These are phyloP conservation scores for Phymorhynchus buccinoides DNA, from an alignment of 1,140 invertebrate genomes.

Conservation along the genomic window DNA sequence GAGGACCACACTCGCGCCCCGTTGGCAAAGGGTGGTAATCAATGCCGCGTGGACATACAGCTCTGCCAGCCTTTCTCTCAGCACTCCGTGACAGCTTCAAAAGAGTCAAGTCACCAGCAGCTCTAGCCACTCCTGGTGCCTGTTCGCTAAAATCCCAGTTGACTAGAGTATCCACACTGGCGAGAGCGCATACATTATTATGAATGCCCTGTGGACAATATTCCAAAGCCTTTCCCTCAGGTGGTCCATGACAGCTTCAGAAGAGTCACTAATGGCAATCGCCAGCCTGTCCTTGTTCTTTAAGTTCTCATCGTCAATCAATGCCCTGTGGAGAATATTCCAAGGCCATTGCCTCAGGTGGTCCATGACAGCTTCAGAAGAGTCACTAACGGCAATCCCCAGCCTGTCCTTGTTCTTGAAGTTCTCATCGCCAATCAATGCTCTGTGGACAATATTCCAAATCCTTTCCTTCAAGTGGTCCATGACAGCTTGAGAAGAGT, in stretches of 20 bases:
- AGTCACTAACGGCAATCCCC: conserved; percentile 64
- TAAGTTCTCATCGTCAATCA: conserved; percentile 63
- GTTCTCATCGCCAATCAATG: conserved; percentile 55
- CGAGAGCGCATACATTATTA: too few species aligned
- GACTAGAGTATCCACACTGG: too few species aligned
- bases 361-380: conserved; percentile 48
- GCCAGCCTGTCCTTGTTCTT: conserved; percentile 61
- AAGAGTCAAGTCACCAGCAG: neutral
- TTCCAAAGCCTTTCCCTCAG: conserved; percentile 20
- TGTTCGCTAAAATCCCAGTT: too few species aligned
- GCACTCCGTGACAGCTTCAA: too few species aligned
- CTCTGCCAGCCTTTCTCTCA: neutral
- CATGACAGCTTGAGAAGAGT: conserved; percentile 51
- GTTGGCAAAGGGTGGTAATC: too few species aligned
- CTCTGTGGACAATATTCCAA: neutral
- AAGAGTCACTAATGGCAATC: conserved; percentile 63
- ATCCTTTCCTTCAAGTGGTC: conserved; percentile 36
- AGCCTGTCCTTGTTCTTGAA: conserved; percentile 63
- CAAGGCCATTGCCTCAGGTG: conserved; percentile 15
- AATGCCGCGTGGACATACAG: neutral
- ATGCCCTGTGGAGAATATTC: neutral
- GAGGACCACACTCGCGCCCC: too few species aligned
- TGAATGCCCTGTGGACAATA: neutral
- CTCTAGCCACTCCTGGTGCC: neutral
- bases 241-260: conserved; percentile 44